A percentile compares a stretch with the other conserved stretches of the same genome.
Conservation (phyloP, 1,140 invertebrate genomes). For the Watersipora subatra region DNA sequence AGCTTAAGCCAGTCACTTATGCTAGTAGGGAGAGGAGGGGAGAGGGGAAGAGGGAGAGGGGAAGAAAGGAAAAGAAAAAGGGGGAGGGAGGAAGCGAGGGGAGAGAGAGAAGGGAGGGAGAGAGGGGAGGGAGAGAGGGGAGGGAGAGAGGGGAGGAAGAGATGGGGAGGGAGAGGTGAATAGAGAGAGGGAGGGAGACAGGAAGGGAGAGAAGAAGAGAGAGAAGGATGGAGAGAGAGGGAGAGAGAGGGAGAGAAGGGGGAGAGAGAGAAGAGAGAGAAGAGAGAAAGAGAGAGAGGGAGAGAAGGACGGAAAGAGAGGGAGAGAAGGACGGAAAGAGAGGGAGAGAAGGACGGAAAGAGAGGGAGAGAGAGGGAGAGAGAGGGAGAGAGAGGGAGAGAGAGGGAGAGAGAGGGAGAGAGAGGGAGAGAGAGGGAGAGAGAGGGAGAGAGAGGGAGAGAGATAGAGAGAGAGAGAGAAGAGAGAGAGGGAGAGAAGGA, state of each 20-base stretch:
- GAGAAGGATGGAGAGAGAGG: too few species aligned
- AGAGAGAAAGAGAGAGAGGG: constrained; percentile 6
- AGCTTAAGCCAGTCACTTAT: too few species aligned
- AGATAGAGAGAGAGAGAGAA: too few species aligned
- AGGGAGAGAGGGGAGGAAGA: too few species aligned
- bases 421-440: background rate
- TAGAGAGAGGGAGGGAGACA: too few species aligned
- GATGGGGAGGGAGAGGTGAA: too few species aligned
- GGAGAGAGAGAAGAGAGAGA: background rate
- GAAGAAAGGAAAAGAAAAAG: constrained; percentile 1
- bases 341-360: background rate
- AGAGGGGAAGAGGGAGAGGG: background rate
- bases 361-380: constrained; percentile 3
- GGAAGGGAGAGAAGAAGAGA: too few species aligned
- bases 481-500: too few species aligned
- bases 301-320: background rate
- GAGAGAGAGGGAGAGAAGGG: too few species aligned
- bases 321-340: constrained; percentile 1
- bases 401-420: constrained; percentile 2
- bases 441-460: too few species aligned
- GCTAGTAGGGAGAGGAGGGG: background rate
- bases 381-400: background rate
- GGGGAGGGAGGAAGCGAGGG: too few species aligned
- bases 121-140: background rate
- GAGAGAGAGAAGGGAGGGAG: too few species aligned